These are phyloP conservation scores for Psettodes erumei DNA, from an alignment of 2,113 vertebrate species.

Conservation along the genomic window DNA sequence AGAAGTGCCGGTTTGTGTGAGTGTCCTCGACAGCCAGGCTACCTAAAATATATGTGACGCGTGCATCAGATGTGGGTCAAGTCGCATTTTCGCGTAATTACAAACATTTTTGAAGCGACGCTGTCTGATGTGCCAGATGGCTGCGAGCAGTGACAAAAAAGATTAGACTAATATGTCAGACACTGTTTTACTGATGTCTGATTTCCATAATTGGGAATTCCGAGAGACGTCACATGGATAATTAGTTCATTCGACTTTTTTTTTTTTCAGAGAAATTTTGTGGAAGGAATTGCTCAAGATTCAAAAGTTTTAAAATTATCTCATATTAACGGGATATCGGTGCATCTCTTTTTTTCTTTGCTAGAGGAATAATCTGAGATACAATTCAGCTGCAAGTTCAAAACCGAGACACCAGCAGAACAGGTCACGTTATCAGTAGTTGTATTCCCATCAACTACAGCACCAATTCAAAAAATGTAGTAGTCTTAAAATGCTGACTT, in stretches of 20 bases:
- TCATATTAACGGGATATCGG: not conserved
- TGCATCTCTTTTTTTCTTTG: too few relatives aligned
- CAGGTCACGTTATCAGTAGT: constrained; percentile 12
- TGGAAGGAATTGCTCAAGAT: not conserved
- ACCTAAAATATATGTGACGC: constrained; percentile 45
- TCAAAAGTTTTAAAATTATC: not conserved
- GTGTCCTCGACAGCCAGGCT: constrained; percentile 21
- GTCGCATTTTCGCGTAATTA: constrained; percentile 36
- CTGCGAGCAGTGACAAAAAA: constrained; percentile 2
- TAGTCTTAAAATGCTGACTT: constrained; percentile 42
- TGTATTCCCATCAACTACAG: constrained; percentile 14
- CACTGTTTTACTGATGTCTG: constrained; percentile 11
- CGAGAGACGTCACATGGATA: not conserved
- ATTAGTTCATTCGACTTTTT: constrained; percentile 10
- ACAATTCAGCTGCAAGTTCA: not conserved
- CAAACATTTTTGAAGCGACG: too few relatives aligned
- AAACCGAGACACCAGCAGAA: constrained; percentile 4
- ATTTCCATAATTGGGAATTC: not conserved
- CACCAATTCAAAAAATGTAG: not conserved
- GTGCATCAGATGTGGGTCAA: constrained; percentile 60
- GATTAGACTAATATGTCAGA: constrained; percentile 1
- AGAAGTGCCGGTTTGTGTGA: constrained; percentile 36
- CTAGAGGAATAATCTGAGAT: not conserved
- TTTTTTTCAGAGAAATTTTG: not conserved
- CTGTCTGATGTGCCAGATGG: constrained; percentile 25